Evolutionary conservation across 2,797 vertebrate species (phyloP), one percentile per base, ranked within the genome.

Genomic region (Poliocrania exsul): DNA sequence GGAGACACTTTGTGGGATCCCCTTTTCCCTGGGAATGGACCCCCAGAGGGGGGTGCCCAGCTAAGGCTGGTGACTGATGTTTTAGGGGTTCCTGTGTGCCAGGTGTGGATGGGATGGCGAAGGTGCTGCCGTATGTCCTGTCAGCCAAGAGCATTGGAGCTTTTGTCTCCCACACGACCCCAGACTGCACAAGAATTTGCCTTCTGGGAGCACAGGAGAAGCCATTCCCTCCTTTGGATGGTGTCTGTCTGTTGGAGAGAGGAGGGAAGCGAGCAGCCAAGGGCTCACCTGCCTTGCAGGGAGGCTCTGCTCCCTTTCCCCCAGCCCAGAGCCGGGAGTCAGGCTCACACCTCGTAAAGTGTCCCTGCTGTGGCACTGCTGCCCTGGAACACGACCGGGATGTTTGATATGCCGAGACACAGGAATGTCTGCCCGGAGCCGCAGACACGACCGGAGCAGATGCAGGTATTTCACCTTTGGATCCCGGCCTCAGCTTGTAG

Each of bases 391-490:
- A 19, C 0, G 6, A 26, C 17, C 67, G 44, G 10, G 65, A 44
- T 46, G 38, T 58, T 94, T 94, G 60, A 87, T 42, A 15, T 66
- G 82, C 81, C 2, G 23, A 75, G 94, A 35, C 50, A 33, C 74
- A 58, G 29, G 74, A 96, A 90, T 12, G 80, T 88, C 79, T 95
- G 93, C 50, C 11, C 6, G 2, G 5, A 85, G 88, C 90, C 5
- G 9, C 88, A 78, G 90, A 57, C 82, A 40, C 1, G 38, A 46
- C 29, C 7, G 80, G 58, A 95, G 73, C 93, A 97, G 94, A 65
- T 73, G 94, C 92, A 69, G 88, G 80, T 94, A 78, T 90, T 85
- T 91, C 95, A 93, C 91, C 95, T 95, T 38, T 81, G 89, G 64
- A 77, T 91, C 82, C 67, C 11, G 56, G 84, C 92, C 75, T 44